phyloP scores from a whole-genome alignment of 2,797 vertebrate genomes.

The Podargus strigoides region DNA sequence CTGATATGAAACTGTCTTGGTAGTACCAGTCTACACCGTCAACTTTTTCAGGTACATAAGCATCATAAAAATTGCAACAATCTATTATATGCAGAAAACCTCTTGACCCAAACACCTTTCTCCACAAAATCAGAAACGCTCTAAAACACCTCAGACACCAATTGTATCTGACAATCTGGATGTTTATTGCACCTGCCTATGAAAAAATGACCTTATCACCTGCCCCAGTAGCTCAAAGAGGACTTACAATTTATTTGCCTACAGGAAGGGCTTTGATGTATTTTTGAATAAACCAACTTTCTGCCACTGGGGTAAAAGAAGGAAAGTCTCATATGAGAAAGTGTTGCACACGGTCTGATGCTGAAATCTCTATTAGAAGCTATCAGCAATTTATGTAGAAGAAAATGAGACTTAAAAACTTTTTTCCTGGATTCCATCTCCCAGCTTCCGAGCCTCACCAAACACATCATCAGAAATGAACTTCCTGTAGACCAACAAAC shows the following conservation, averaged over 20 bases:
- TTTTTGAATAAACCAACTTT: neutral
- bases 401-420: neutral
- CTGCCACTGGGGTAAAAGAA: neutral
- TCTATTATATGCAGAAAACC: neutral
- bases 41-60: neutral
- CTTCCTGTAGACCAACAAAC: neutral
- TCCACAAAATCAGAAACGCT: neutral
- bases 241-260: no score
- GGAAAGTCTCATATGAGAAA: neutral
- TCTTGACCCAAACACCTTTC: neutral
- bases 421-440: neutral
- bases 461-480: neutral
- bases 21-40: neutral
- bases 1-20: neutral
- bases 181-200: neutral
- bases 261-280: no score
- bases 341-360: neutral
- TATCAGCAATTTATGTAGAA: neutral
- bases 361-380: neutral
- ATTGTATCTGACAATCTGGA: neutral
- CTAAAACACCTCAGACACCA: neutral
- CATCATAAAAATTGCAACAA: neutral
- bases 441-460: neutral
- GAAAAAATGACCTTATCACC: neutral
- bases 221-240: neutral